Evolutionary conservation across 2,888 invertebrate species (phyloP).

Genomic region (Epiblema foenella): DNA sequence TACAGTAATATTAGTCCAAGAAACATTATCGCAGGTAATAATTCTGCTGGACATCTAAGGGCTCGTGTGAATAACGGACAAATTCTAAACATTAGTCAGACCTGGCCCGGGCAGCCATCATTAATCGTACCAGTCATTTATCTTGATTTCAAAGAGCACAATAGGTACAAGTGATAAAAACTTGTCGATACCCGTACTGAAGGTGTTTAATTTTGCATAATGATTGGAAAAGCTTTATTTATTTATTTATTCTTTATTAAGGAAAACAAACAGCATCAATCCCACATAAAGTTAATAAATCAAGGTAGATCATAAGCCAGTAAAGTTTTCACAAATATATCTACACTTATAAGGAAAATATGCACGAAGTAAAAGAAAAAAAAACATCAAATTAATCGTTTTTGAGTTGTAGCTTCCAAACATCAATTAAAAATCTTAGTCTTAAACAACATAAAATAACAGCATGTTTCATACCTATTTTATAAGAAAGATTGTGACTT

Average conservation of each 20-base stretch:
- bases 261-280: too few species aligned
- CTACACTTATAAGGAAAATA: too few species aligned
- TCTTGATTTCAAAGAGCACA: constrained; percentile 67
- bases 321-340: too few species aligned
- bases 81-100: constrained; percentile 71
- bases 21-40: constrained; percentile 47
- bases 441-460: too few species aligned
- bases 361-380: too few species aligned
- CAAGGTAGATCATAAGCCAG: too few species aligned
- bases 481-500: too few species aligned
- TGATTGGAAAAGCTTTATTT: constrained; percentile 11
- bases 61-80: constrained; percentile 53
- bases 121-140: constrained; percentile 67
- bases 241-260: neutral
- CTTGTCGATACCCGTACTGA: constrained; percentile 54
- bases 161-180: constrained; percentile 63
- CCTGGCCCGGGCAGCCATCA: constrained; percentile 60
- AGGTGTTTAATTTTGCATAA: constrained; percentile 25
- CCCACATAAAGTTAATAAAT: too few species aligned
- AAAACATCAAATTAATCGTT: too few species aligned
- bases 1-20: constrained; percentile 43
- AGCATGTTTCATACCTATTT: too few species aligned
- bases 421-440: too few species aligned
- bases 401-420: too few species aligned
- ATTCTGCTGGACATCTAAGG: constrained; percentile 47